These are phyloP conservation scores for Scolopax bukidnonensis DNA, from an alignment of 2,797 vertebrate species.

Conservation along the genomic window DNA sequence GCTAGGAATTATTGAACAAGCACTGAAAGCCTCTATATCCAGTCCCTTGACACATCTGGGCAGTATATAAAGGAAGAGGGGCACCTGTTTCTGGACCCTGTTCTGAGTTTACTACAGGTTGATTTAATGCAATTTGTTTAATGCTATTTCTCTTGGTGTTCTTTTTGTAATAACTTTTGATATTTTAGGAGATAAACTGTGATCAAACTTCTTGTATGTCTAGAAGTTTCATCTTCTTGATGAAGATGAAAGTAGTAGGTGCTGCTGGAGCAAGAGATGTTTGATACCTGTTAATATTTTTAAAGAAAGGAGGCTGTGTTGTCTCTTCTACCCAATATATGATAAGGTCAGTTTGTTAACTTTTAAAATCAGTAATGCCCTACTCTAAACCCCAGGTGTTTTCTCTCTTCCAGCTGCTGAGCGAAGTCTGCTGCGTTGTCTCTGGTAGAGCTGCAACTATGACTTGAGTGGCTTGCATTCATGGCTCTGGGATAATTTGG, in stretches of 20 bases:
- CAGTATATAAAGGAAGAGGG: neutral
- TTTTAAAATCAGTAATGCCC: neutral
- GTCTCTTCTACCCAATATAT: neutral
- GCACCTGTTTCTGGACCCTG: neutral
- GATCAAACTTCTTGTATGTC: neutral
- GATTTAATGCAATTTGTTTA: neutral
- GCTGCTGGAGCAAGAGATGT: neutral
- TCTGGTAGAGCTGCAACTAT: conserved; percentile 49
- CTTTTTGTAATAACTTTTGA: neutral
- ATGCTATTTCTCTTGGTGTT: neutral
- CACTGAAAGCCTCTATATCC: neutral
- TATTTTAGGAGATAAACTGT: neutral
- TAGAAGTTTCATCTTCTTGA: neutral
- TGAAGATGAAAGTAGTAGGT: neutral
- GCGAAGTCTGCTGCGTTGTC: neutral
- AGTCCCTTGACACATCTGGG: neutral
- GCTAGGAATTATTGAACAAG: neutral
- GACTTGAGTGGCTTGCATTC: conserved; percentile 73
- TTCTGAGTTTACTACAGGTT: neutral
- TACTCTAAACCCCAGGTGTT: neutral
- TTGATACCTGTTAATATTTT: neutral
- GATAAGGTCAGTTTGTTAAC: neutral
- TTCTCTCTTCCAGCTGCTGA: conserved; percentile 59
- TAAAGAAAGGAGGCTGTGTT: neutral
- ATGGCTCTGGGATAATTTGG: conserved; percentile 65